Evolutionary conservation across 92 coral and sea anemone genomes (phyloP).

Genomic region (Actinostola sp.): DNA sequence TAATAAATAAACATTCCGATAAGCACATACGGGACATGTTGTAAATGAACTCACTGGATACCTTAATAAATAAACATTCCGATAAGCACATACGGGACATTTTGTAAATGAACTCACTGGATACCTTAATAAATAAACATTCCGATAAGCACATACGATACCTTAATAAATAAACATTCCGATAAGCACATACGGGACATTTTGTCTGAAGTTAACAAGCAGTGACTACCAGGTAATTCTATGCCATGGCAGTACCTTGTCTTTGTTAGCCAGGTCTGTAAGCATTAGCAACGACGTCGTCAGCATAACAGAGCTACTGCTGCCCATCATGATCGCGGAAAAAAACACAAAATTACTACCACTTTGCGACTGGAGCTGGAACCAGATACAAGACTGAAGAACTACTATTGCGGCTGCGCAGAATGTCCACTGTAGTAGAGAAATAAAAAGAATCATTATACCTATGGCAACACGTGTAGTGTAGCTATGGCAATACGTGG

Average conservation of each 20-base stretch:
- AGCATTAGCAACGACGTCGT: constrained; percentile 71
- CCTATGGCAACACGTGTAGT: too few species aligned
- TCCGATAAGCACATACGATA: not conserved
- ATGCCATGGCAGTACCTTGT: constrained; percentile 44
- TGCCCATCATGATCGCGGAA: constrained; percentile 68
- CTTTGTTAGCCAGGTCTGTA: constrained; percentile 71
- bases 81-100: not conserved
- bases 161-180: not conserved
- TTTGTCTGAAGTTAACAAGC: too few species aligned
- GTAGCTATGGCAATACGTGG: too few species aligned
- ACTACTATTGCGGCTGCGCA: constrained; percentile 58
- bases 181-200: not conserved
- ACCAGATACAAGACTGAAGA: constrained; percentile 65
- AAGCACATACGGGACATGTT: not conserved
- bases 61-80: not conserved
- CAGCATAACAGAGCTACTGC: constrained; percentile 76
- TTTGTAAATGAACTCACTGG: constrained; percentile 52
- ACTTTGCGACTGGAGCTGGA: constrained; percentile 60
- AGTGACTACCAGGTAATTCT: not conserved
- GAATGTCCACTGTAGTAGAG: constrained; percentile 57
- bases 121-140: not conserved
- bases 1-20: too few species aligned
- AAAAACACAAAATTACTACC: constrained; percentile 60
- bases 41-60: not conserved
- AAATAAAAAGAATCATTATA: not conserved